Evolutionary conservation across 2,888 invertebrate species (phyloP).

Genomic region (Andrena chrysosceles): DNA sequence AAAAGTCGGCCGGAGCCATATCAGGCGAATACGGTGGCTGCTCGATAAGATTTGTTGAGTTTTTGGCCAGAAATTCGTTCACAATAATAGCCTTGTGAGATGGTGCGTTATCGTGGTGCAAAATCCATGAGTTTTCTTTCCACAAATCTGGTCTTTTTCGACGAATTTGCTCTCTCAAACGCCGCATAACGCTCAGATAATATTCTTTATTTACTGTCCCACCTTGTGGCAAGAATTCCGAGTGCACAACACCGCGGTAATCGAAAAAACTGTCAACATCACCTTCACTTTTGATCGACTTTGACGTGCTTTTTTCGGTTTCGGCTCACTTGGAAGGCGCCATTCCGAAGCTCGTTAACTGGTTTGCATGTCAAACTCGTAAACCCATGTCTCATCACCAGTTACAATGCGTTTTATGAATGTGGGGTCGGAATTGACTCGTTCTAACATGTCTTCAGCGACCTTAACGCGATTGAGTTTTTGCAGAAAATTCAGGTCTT

Average conservation of each 20-base stretch:
- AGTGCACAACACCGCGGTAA: conserved; percentile 1
- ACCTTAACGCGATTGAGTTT: too few species aligned
- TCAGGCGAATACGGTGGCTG: too few species aligned
- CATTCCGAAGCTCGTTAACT: conserved; percentile 18
- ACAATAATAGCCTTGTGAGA: not conserved
- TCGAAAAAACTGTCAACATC: conserved; percentile 10
- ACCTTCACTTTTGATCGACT: conserved; percentile 18
- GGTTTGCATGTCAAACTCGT: conserved; percentile 20
- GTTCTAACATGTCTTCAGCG: too few species aligned
- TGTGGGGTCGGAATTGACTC: too few species aligned
- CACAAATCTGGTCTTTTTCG: not conserved
- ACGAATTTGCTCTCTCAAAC: not conserved
- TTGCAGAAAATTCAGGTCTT: too few species aligned
- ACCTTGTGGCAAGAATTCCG: not conserved
- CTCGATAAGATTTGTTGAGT: not conserved
- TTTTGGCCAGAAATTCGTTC: not conserved
- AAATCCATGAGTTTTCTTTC: not conserved
- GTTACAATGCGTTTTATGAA: not conserved
- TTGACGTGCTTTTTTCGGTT: conserved; percentile 9
- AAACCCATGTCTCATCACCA: conserved; percentile 27
- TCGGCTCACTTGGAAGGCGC: conserved; percentile 1
- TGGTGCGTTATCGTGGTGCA: conserved; percentile 10
- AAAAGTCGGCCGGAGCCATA: too few species aligned
- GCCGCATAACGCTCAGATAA: conserved; percentile 3
- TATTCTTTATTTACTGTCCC: conserved; percentile 7